Evolutionary conservation across 2,888 invertebrate genomes (phyloP), one percentile per base, ranked within the genome.

Genomic region (Stratiomys singularior): DNA sequence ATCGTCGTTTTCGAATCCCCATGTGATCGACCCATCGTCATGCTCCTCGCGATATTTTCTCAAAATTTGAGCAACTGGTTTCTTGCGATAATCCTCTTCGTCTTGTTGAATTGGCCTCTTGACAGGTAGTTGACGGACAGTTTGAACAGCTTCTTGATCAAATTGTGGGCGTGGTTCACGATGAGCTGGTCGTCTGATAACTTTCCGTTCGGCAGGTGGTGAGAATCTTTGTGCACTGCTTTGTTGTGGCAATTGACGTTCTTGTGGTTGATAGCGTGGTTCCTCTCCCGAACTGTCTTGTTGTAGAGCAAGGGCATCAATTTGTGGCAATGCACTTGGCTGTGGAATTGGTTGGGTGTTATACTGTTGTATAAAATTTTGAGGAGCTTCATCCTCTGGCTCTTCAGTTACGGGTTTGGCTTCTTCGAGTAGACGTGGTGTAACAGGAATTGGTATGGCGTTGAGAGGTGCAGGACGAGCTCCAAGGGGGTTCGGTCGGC

Each of bases 1-100:
- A 83, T 95, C 95, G 82, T 95, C 95, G 84, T 95, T 95, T 86
- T 95, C 95, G 83, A 93, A 95, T 69, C 95, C 95, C 95, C 95
- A 95, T 0, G 93, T 93, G 82, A 95, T 95, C 84, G 93, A 94
- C 56, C 94, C 94, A 77, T 87, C 87, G 64, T 86, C 86, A 83
- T 94, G 94, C 85, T 95, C 94, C 60, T 94, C 94, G 74, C 93
- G 91, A 88, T 91, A 95, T 84, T 91, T 91, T 76, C 91, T 89
- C 80, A 91, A 87, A 79, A 91, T 92, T 86, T 93, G 93, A 27
- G 93, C 92, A 0, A 93, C 93, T 0, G 93, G 93, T 81, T 92
- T 93, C 85, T 89, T 92, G 11, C 84, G 84, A 15, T 85, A 84
- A 1, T 85, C 83, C 52, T 83, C 82, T 84, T 84, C 81, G 87